A percentile compares a stretch with the other conserved stretches of the same genome.
These are phyloP conservation scores for Nephrotoma guestfalica DNA, from an alignment of 2,888 invertebrate genomes.

Conservation along the genomic window DNA sequence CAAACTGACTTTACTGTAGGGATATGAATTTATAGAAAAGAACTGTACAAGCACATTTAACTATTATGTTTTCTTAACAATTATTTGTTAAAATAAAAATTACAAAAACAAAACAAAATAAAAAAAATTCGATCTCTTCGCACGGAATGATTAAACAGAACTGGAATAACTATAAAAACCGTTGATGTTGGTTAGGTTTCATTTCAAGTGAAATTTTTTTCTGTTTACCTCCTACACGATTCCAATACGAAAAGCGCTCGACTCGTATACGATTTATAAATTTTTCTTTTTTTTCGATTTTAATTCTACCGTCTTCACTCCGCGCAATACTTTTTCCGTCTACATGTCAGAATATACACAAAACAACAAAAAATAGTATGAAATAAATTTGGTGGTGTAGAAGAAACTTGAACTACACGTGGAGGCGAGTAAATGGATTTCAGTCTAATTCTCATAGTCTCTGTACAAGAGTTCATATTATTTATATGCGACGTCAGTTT, in stretches of 20 bases:
- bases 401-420: not conserved
- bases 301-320: not conserved
- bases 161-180: conserved; percentile 1
- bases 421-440: conserved; percentile 4
- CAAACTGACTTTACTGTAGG: not conserved
- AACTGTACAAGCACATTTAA: not conserved
- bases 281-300: not conserved
- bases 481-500: not conserved
- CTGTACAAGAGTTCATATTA: not conserved
- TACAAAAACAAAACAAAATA: not conserved
- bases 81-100: not conserved
- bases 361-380: not conserved
- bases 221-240: conserved; percentile 6
- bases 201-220: not conserved
- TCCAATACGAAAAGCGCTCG: not conserved
- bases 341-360: not conserved
- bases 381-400: not conserved
- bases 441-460: not conserved
- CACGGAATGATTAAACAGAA: conserved; percentile 1
- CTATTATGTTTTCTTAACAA: not conserved
- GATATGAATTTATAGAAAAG: not conserved
- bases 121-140: not conserved
- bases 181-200: conserved; percentile 2
- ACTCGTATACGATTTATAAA: not conserved
- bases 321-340: not conserved